A percentile compares a stretch with the other conserved stretches of the same genome.
phyloP scores from a whole-genome alignment of 2,888 invertebrate species.

The Branchellion lobata region DNA sequence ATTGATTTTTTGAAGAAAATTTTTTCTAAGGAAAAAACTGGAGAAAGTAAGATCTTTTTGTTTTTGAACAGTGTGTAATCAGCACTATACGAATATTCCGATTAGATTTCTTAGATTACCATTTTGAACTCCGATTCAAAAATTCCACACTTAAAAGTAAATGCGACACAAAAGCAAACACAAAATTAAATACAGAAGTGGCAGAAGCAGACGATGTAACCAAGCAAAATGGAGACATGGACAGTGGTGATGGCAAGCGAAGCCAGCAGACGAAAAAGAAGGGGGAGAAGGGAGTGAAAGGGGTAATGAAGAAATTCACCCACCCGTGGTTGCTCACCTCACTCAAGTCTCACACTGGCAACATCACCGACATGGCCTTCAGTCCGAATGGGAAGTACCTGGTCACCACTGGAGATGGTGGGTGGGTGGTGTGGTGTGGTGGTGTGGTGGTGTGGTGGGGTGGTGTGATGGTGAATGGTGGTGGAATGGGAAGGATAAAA shows the following conservation, averaged over 20 bases:
- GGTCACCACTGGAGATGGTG: slow-evolving; percentile 81
- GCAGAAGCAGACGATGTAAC: background rate
- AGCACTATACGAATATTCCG: background rate
- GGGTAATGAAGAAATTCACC: slow-evolving; percentile 61
- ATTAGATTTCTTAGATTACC: too few species aligned
- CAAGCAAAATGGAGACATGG: too few species aligned
- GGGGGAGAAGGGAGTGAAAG: background rate
- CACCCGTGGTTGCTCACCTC: slow-evolving; percentile 79
- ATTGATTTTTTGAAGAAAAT: background rate
- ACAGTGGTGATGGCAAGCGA: too few species aligned
- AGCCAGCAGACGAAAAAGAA: too few species aligned
- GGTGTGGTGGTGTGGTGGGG: background rate
- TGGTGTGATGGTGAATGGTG: background rate
- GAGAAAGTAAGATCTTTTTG: background rate
- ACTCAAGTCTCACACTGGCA: slow-evolving; percentile 73
- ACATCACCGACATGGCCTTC: slow-evolving; percentile 75
- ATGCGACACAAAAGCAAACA: too few species aligned
- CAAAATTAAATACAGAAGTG: too few species aligned
- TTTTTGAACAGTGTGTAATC: too few species aligned
- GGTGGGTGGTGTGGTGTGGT: slow-evolving; percentile 55
- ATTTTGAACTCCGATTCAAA: background rate
- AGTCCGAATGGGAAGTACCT: slow-evolving; percentile 82
- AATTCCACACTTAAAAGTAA: background rate
- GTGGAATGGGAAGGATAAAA: too few species aligned
- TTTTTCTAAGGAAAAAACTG: background rate